Conservation (phyloP, 2,113 vertebrate genomes). For the Tragelaphus scriptus region DNA sequence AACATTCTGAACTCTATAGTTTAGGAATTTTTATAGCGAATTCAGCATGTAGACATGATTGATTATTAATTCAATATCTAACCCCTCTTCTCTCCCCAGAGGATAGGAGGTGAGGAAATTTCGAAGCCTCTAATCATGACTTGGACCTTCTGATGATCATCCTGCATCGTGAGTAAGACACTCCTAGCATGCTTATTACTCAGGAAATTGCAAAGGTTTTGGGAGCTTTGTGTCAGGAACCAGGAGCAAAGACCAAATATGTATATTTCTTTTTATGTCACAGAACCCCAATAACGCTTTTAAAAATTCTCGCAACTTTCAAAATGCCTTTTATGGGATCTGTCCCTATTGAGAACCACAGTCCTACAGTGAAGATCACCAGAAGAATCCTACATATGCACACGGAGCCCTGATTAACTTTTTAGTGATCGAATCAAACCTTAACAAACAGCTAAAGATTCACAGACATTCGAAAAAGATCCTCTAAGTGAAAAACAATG, state of each 20-base stretch:
- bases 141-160: neutral
- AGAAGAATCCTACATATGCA: neutral
- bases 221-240: neutral
- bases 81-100: neutral
- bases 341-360: neutral
- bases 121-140: neutral
- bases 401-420: neutral
- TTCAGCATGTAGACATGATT: neutral
- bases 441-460: neutral
- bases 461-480: neutral
- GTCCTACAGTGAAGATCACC: neutral
- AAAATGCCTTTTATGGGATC: neutral
- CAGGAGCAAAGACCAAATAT: neutral
- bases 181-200: neutral
- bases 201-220: neutral
- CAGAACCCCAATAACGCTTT: neutral
- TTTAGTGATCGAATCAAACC: neutral
- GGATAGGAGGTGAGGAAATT: neutral
- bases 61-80: neutral
- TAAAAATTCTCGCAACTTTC: neutral
- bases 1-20: neutral
- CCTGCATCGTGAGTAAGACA: neutral
- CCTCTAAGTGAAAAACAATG: neutral
- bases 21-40: neutral
- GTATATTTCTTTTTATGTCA: neutral